Conservation (phyloP, 2,888 invertebrate genomes). For the Melieria picta region DNA sequence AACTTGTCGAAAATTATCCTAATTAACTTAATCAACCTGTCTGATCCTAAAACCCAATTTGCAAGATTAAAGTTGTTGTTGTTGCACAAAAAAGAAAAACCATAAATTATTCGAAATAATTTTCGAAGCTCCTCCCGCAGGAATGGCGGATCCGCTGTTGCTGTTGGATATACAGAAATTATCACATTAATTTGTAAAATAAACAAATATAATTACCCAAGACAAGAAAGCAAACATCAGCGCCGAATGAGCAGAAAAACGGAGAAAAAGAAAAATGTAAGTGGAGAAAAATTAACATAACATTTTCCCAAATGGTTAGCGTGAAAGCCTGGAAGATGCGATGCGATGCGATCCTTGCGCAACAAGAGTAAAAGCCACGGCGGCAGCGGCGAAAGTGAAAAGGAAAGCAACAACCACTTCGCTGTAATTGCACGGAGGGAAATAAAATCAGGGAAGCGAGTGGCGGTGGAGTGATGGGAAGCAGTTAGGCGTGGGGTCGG, state of each 20-base stretch:
- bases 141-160: too few relatives aligned
- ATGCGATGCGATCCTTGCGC: neutral
- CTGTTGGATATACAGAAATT: conserved; percentile 38
- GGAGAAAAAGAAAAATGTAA: neutral
- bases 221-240: neutral
- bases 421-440: conserved; percentile 4
- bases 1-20: too few relatives aligned
- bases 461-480: neutral
- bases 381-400: neutral
- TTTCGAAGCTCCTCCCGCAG: too few relatives aligned
- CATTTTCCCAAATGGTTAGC: neutral
- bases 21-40: too few relatives aligned
- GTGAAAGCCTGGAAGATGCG: too few relatives aligned
- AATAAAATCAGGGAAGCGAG: conserved; percentile 12
- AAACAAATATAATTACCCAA: conserved; percentile 40
- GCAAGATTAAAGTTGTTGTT: too few relatives aligned
- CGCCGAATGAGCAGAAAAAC: neutral
- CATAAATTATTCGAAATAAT: too few relatives aligned
- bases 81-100: too few relatives aligned
- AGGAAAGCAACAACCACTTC: conserved; percentile 10
- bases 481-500: neutral
- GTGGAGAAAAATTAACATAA: neutral
- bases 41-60: too few relatives aligned
- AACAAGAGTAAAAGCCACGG: neutral
- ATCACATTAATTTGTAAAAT: conserved; percentile 53